phyloP scores from a whole-genome alignment of 2,797 vertebrate species.

The Cyclura pinguis region DNA sequence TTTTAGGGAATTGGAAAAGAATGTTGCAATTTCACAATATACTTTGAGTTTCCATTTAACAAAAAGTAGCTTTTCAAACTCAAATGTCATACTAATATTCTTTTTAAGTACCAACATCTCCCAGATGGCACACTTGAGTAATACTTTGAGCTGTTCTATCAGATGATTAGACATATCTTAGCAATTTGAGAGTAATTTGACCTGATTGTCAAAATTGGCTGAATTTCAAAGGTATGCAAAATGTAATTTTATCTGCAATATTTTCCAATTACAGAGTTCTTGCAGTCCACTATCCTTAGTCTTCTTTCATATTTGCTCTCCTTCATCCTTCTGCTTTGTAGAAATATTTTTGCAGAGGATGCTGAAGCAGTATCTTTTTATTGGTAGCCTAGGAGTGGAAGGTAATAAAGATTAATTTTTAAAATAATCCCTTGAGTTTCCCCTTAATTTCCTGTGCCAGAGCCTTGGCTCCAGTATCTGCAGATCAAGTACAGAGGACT shows the following conservation, averaged over 20 bases:
- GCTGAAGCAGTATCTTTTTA: conserved; percentile 72
- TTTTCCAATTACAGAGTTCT: neutral
- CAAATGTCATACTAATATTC: conserved; percentile 8
- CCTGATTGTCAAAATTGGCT: conserved; percentile 17
- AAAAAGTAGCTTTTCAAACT: neutral
- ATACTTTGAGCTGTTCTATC: neutral
- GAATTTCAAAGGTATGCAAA: conserved; percentile 25
- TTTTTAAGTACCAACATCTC: neutral
- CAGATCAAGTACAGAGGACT: conserved; percentile 10
- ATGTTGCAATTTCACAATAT: neutral
- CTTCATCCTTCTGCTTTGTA: conserved; percentile 72
- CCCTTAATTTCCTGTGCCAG: conserved; percentile 74
- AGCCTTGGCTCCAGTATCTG: conserved; percentile 70
- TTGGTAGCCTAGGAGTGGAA: conserved; percentile 67
- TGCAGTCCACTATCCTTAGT: neutral
- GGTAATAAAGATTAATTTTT: conserved; percentile 79
- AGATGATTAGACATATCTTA: neutral
- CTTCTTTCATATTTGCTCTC: conserved; percentile 68
- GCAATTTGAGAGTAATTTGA: conserved; percentile 13
- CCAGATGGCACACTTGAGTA: neutral
- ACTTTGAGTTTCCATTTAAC: neutral
- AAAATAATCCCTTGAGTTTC: conserved; percentile 76
- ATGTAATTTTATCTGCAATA: conserved; percentile 3
- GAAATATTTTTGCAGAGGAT: conserved; percentile 74
- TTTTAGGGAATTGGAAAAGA: neutral